Percentiles rank a stretch among this genome's conserved stretches.
Evolutionary conservation across 2,888 invertebrate species (phyloP).

Genomic region (Clitarchus hookeri): DNA sequence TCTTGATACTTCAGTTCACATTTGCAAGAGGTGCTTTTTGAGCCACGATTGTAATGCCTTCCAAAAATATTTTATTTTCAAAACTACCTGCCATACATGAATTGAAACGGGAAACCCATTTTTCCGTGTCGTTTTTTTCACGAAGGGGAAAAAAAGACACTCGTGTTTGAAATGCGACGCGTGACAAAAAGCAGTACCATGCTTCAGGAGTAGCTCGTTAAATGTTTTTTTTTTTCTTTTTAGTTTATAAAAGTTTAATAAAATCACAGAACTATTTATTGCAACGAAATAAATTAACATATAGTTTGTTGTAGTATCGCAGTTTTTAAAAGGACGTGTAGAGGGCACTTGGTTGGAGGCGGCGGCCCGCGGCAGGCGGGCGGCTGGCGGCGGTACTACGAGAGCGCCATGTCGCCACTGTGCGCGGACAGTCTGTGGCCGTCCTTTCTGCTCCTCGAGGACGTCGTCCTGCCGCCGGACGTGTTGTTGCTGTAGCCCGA

Average conservation of each 20-base stretch:
- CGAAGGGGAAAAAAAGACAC: too few species aligned
- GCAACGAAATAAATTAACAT: conserved; percentile 18
- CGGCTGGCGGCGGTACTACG: conserved; percentile 34
- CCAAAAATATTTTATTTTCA: background rate
- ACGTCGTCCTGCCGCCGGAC: conserved; percentile 66
- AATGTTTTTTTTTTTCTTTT: too few species aligned
- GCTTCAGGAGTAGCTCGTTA: too few species aligned
- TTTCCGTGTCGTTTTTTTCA: background rate
- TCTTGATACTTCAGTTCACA: background rate
- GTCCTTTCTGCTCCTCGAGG: conserved; percentile 50
- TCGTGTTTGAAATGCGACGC: too few species aligned
- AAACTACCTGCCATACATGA: background rate
- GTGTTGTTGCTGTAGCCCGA: conserved; percentile 85
- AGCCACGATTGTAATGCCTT: background rate
- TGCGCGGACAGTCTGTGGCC: conserved; percentile 40
- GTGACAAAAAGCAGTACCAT: too few species aligned
- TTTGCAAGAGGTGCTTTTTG: background rate
- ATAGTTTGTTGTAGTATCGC: background rate
- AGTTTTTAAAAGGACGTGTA: background rate
- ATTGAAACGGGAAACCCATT: background rate
- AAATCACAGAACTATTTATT: conserved; percentile 24
- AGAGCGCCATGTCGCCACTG: conserved; percentile 38
- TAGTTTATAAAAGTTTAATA: background rate
- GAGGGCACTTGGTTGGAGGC: background rate
- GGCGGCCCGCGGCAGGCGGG: background rate